These are phyloP conservation scores for Spodoptera litura DNA, from an alignment of 1,140 invertebrate species.

Conservation along the genomic window DNA sequence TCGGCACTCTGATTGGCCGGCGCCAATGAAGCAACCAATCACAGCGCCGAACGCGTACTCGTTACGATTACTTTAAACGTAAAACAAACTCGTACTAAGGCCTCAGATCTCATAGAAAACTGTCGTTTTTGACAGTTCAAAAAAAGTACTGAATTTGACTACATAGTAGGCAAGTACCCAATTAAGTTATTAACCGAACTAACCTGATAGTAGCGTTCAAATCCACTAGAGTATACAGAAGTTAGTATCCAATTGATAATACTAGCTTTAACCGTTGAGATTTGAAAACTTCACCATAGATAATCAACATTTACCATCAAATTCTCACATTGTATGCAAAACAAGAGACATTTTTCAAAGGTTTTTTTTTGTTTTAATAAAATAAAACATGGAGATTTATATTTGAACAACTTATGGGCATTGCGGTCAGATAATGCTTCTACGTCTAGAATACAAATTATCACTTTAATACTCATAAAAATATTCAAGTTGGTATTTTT, in stretches of 20 bases:
- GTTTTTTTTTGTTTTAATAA: conserved; percentile 14
- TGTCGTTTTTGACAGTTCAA: too few relatives aligned
- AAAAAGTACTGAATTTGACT: too few relatives aligned
- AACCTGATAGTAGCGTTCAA: too few relatives aligned
- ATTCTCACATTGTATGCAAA: conserved; percentile 23
- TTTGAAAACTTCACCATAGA: conserved; percentile 1
- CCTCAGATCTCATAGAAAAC: too few relatives aligned
- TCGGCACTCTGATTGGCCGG: too few relatives aligned
- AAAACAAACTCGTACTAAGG: too few relatives aligned
- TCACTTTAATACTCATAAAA: neutral
- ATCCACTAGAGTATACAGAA: neutral
- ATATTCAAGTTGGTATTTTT: too few relatives aligned
- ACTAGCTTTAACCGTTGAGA: neutral
- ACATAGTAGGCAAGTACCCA: too few relatives aligned
- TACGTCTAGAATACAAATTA: conserved; percentile 25
- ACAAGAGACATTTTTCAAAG: conserved; percentile 15
- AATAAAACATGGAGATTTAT: conserved; percentile 29
- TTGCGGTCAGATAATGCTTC: conserved; percentile 16
- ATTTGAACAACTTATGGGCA: neutral
- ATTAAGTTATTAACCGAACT: too few relatives aligned
- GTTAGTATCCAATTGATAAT: neutral
- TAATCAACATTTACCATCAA: conserved; percentile 4
- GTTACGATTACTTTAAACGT: too few relatives aligned
- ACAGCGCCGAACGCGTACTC: too few relatives aligned
- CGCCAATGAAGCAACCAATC: too few relatives aligned